phyloP scores from a whole-genome alignment of 2,888 invertebrate species.

The Tachystola acroxantha region DNA sequence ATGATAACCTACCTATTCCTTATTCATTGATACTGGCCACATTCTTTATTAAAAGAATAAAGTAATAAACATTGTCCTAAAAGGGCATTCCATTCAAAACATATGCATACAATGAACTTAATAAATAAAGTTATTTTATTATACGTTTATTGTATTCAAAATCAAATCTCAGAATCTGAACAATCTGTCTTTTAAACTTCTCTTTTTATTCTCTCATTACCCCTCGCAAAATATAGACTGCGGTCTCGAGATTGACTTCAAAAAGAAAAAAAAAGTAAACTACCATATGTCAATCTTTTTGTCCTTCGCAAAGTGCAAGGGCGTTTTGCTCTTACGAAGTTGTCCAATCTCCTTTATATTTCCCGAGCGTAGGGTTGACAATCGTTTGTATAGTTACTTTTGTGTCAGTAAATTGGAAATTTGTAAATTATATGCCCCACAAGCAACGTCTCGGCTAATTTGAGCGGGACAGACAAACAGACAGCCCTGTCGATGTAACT shows the following conservation, averaged over 20 bases:
- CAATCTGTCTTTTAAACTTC: constrained; percentile 28
- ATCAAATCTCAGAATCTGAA: constrained; percentile 15
- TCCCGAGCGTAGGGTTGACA: constrained; percentile 21
- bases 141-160: constrained; percentile 30
- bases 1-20: no score
- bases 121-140: no score
- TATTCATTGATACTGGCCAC: no score
- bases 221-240: constrained; percentile 41
- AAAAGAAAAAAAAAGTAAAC: constrained; percentile 32
- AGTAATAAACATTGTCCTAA: no score
- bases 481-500: constrained; percentile 26
- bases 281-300: constrained; percentile 58
- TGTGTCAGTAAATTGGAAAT: constrained; percentile 15
- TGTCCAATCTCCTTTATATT: neutral
- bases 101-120: no score
- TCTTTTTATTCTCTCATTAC: constrained; percentile 41
- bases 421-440: constrained; percentile 33
- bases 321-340: neutral
- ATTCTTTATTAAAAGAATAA: no score
- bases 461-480: constrained; percentile 49
- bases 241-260: constrained; percentile 38
- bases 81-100: no score
- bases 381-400: constrained; percentile 11
- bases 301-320: constrained; percentile 19
- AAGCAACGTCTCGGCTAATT: constrained; percentile 55